Base-by-base conservation (phyloP, 1,140 invertebrate species). In the Berghia stephanieae region DNA sequence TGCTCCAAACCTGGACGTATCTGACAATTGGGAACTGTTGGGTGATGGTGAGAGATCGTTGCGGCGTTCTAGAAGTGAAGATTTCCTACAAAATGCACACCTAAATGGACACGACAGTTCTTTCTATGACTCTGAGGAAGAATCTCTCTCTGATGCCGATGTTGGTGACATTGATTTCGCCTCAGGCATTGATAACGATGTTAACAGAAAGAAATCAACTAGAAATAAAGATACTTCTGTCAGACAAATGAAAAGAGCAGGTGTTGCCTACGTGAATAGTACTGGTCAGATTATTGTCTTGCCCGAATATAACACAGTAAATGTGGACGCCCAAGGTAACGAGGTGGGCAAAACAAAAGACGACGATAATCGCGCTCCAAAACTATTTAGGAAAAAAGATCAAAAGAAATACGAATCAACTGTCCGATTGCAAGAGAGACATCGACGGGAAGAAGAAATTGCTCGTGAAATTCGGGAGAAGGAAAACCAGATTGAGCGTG, bases 261-360 rank as follows among this genome's bases (percentile, higher is more conserved):
- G 84, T 36, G 83, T 84, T 42, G 83, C 82, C 24, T 86, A 86
- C 69, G 80, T 84, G 4, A 83, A 78, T 46, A 73, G 75, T 10
- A 82, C 83, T 27, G 83, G 83, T 43, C 81, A 86, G 66, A 81
- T 84, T 18, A 79, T 86, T 27, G 60, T 85, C 3, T 52, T 85
- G 63, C 82, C 83, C 10, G 84, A 85, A 52, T 81, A 80, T 44
- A 79, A 84, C n/a, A 78, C 46, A 52, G 70, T 71, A 21, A 60
- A 38, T 31, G 21, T 43, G 38, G 77, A 76, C 2, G 60, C 77
- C 10, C 43, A 68, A 24, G 52, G 75, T 18, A 52, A 78, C 3
- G 49, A 40, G 27, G 31, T 63, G 36, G 34, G 52, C 6, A 27
- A 63, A 13, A 49, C 44, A 16, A 46, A 46, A 16, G 43, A 74